Evolutionary conservation across 2,113 vertebrate species (phyloP), one percentile per base, ranked within the genome.

Genomic region (Oncorhynchus nerka): DNA sequence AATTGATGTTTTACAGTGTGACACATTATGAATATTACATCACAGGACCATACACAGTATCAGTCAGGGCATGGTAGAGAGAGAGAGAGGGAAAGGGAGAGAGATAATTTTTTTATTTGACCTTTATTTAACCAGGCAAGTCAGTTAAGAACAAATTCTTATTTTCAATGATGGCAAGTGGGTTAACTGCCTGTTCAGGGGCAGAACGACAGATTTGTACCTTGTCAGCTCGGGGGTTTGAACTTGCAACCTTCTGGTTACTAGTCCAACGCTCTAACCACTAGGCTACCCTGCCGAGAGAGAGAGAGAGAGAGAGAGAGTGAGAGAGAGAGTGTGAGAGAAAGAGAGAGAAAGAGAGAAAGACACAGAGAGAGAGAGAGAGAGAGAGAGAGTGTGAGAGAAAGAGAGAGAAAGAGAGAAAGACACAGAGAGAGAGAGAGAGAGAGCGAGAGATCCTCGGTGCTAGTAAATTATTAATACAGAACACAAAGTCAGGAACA

Each of bases 21-120:
- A 96, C 95, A 97, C 94, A 93, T 94, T 94, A 97, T 98, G 95
- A 98, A 98, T 97, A 97, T 97, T 97, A 96, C 94, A 97, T 96
- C 95, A 95, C 92, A 95, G 89, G 94, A 93, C 93, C 86, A 90
- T 92, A 93, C 93, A 95, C 87, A 87, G 92, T 96, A 95, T 95
- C 96, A 97, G 95, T 97, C 96, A 97, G 92, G 93, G 92, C 89
- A 84, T 89, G 93, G 90, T 19, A 48, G 32, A 9, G 57, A 51
- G 22, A 26, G 24, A 16, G 22, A 45, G 61, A 19, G 73, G 5
- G 32, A 65, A 22, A n/a, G 12, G 28, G 12, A 24, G 70, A 51
- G 4, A 51, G 13, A 26, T 0, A n/a, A 28, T 28, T 28, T 0
- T 28, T 28, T 28, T 28, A 28, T 28, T 28, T 28, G 3, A 28